Conservation (phyloP, 2,113 vertebrate genomes). For the Pipa parva region DNA sequence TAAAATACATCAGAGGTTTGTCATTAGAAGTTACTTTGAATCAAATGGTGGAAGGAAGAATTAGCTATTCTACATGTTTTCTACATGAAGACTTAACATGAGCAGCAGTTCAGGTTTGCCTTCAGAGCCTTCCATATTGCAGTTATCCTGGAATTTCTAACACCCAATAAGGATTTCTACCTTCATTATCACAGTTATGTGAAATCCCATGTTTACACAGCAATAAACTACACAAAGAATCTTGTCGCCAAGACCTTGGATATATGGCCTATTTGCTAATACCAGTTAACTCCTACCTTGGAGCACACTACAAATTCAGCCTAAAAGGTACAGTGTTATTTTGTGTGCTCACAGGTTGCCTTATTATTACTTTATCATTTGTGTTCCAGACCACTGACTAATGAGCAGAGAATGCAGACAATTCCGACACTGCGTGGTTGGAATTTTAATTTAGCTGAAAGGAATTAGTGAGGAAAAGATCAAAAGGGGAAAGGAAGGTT, state of each 20-base stretch:
- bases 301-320: background rate
- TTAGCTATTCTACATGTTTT: too few species aligned
- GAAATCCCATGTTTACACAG: background rate
- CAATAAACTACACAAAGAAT: background rate
- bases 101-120: background rate
- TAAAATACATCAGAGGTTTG: too few species aligned
- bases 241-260: background rate
- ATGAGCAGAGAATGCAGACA: constrained; percentile 1
- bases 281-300: background rate
- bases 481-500: constrained; percentile 3
- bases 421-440: constrained; percentile 6
- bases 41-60: too few species aligned
- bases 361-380: background rate
- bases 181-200: background rate
- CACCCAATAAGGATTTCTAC: background rate
- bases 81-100: too few species aligned
- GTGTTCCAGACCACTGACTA: constrained; percentile 4
- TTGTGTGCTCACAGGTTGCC: background rate
- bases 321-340: background rate
- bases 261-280: background rate
- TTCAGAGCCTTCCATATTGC: background rate
- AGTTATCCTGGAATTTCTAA: background rate
- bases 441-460: constrained; percentile 40
- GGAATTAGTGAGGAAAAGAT: constrained; percentile 18
- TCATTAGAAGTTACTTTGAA: too few species aligned